A percentile compares a stretch with the other conserved stretches of the same genome.
phyloP scores from a whole-genome alignment of 2,113 vertebrate species.

The Butastur rufipennis region DNA sequence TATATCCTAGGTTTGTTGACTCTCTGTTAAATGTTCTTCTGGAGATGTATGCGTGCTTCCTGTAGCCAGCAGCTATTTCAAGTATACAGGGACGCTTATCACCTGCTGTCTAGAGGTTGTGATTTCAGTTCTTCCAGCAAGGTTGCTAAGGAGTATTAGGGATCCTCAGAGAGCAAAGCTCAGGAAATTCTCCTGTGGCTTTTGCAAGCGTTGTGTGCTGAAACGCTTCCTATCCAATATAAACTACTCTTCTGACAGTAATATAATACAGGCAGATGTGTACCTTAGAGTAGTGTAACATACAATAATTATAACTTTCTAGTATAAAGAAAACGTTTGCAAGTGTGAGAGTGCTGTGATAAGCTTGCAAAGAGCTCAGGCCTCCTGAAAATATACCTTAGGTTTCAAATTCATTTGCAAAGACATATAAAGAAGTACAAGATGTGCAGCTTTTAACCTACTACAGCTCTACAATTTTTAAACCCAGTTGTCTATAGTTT shows the following conservation, averaged over 20 bases:
- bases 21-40: not conserved
- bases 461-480: not conserved
- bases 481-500: not conserved
- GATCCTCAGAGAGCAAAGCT: conserved; percentile 18
- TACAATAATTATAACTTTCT: not conserved
- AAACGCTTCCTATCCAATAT: not conserved
- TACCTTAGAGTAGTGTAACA: not conserved
- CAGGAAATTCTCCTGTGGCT: conserved; percentile 31
- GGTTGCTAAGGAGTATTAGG: conserved; percentile 45
- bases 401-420: not conserved
- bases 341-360: not conserved
- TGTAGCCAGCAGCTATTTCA: not conserved
- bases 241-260: not conserved
- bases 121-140: conserved; percentile 8
- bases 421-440: not conserved
- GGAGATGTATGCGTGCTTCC: not conserved
- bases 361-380: not conserved
- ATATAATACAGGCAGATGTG: not conserved
- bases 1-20: not conserved
- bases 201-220: not conserved
- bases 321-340: not conserved
- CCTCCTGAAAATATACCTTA: not conserved
- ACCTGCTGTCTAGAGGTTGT: not conserved
- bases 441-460: not conserved
- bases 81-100: not conserved